Percentiles rank a stretch among this genome's conserved stretches.
These are phyloP conservation scores for Lipotes vexillifer DNA, from an alignment of 2,113 vertebrate genomes.

Conservation along the genomic window DNA sequence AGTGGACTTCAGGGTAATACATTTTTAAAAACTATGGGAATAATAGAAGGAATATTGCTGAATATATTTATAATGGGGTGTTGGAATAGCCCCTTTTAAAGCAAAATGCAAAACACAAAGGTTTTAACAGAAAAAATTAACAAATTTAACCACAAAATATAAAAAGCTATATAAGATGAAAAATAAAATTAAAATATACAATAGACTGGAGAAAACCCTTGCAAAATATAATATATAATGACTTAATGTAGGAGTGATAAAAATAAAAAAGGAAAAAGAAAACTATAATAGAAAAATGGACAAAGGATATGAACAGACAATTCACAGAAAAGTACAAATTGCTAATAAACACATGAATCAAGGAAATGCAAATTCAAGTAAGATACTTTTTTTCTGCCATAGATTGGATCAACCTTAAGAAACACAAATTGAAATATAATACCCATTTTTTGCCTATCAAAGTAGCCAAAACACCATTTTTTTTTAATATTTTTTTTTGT, in stretches of 20 bases:
- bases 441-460: not conserved
- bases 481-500: too few relatives aligned
- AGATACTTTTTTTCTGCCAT: not conserved
- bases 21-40: not conserved
- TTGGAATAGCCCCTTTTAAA: constrained; percentile 6
- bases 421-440: not conserved
- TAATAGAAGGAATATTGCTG: not conserved
- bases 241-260: not conserved
- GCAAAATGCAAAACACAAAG: not conserved
- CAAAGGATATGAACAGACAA: not conserved
- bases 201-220: not conserved
- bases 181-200: not conserved
- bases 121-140: not conserved
- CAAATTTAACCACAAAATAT: not conserved
- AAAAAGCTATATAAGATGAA: not conserved
- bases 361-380: not conserved
- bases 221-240: not conserved
- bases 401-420: not conserved
- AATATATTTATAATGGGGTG: not conserved
- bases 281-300: not conserved
- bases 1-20: not conserved
- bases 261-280: not conserved
- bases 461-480: not conserved
- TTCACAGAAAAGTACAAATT: not conserved
- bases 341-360: not conserved